Evolutionary conservation across 2,888 invertebrate species (phyloP).

Genomic region (Poecilobothrus nobilitatus): DNA sequence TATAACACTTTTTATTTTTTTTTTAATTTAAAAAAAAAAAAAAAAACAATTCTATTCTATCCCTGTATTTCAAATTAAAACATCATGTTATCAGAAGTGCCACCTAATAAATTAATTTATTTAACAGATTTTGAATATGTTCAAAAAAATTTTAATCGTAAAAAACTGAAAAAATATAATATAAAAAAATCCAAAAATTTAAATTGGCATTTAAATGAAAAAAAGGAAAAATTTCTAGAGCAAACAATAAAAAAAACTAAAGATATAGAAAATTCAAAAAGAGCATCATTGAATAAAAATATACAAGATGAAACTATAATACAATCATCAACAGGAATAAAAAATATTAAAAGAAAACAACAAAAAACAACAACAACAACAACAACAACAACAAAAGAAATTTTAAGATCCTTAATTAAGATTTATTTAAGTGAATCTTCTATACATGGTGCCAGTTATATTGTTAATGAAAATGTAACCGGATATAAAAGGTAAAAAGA

Average conservation of each 20-base stretch:
- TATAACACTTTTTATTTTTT: too few species aligned
- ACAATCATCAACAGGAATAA: too few species aligned
- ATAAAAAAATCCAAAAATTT: not conserved
- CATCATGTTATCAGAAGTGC: too few species aligned
- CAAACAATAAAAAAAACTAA: not conserved
- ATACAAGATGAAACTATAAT: too few species aligned
- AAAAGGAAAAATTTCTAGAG: not conserved
- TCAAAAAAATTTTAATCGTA: not conserved
- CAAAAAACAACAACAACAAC: not conserved
- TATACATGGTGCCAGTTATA: not conserved
- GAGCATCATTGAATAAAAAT: too few species aligned
- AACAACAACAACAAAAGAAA: not conserved
- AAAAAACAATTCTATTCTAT: not conserved
- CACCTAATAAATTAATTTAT: not conserved
- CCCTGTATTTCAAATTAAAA: not conserved
- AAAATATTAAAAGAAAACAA: too few species aligned
- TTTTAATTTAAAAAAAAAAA: too few species aligned
- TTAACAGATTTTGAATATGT: not conserved
- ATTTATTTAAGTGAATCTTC: not conserved
- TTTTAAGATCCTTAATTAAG: not conserved
- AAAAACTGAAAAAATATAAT: not conserved
- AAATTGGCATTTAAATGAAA: not conserved
- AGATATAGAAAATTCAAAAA: not conserved
- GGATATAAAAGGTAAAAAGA: conserved; percentile 3
- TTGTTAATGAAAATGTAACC: conserved; percentile 3